These are phyloP conservation scores for Pseudomugil gertrudae DNA, from an alignment of 2,797 vertebrate species.

Conservation along the genomic window DNA sequence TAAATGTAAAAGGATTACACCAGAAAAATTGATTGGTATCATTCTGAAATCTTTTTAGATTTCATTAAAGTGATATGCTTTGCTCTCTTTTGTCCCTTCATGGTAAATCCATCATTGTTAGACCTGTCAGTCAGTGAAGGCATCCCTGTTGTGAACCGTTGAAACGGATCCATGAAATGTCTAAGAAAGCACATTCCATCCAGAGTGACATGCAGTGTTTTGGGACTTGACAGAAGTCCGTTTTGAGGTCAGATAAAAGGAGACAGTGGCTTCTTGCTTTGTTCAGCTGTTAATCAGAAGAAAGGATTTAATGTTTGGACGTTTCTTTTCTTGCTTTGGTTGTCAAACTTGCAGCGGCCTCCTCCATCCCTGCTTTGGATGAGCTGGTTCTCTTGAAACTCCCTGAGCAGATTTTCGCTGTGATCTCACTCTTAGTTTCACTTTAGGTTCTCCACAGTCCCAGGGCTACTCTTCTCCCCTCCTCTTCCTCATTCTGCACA, in stretches of 20 bases:
- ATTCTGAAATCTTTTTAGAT: neutral
- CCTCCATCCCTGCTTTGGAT: slow-evolving; percentile 34
- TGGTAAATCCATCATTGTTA: neutral
- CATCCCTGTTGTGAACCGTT: neutral
- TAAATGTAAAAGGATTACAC: neutral
- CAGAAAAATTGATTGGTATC: no score
- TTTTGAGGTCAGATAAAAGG: slow-evolving; percentile 14
- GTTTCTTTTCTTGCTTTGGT: slow-evolving; percentile 37
- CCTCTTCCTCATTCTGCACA: neutral
- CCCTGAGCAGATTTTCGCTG: slow-evolving; percentile 31
- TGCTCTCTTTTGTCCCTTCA: neutral
- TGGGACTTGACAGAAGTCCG: slow-evolving; percentile 1
- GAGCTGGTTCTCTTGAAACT: slow-evolving; percentile 20
- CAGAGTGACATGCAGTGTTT: neutral
- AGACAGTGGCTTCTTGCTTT: slow-evolving; percentile 12
- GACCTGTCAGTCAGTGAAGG: neutral
- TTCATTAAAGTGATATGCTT: no score
- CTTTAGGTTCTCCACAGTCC: slow-evolving; percentile 24
- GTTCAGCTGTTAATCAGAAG: slow-evolving; percentile 20
- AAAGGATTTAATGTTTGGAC: neutral
- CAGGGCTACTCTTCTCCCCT: slow-evolving; percentile 9
- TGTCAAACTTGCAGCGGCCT: slow-evolving; percentile 10
- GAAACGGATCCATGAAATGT: neutral
- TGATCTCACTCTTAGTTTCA: slow-evolving; percentile 56
- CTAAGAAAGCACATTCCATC: neutral